phyloP scores from a whole-genome alignment of 1,140 invertebrate species.

The Meteorus sp. region DNA sequence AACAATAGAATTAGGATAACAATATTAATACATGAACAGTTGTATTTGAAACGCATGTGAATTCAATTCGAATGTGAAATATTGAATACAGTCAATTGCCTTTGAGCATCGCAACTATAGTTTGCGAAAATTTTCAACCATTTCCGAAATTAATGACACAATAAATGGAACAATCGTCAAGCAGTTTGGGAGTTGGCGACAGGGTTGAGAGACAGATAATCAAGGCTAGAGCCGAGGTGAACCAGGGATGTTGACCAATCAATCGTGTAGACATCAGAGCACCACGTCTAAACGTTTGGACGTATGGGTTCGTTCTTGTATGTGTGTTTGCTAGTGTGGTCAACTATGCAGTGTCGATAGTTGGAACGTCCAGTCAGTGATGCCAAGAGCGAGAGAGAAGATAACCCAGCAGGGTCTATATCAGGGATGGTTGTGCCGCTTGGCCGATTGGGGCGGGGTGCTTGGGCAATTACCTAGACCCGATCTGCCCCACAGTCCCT shows the following conservation, averaged over 20 bases:
- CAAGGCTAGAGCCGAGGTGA: slow-evolving; percentile 43
- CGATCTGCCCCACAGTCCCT: slow-evolving; percentile 47
- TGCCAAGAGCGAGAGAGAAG: slow-evolving; percentile 4
- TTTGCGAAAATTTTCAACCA: too few relatives aligned
- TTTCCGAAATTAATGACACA: background rate
- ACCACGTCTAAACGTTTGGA: background rate
- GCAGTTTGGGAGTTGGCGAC: slow-evolving; percentile 38
- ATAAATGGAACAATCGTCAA: background rate
- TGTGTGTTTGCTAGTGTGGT: background rate
- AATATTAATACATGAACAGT: too few relatives aligned
- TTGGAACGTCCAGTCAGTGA: background rate
- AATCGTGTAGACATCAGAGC: slow-evolving; percentile 39
- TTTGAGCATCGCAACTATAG: too few relatives aligned
- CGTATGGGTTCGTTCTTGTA: slow-evolving; percentile 1
- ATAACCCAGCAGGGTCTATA: slow-evolving; percentile 11
- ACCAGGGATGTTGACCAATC: slow-evolving; percentile 47
- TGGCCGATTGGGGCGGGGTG: slow-evolving; percentile 24
- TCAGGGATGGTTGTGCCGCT: slow-evolving; percentile 13
- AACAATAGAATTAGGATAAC: too few relatives aligned
- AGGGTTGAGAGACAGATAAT: slow-evolving; percentile 46
- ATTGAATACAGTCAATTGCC: too few relatives aligned
- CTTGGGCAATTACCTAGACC: slow-evolving; percentile 50
- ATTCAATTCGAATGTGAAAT: too few relatives aligned
- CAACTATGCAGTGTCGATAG: slow-evolving; percentile 16
- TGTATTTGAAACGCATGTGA: too few relatives aligned